Evolutionary conservation across 2,888 invertebrate genomes (phyloP), one percentile per base, ranked within the genome.

Genomic region (Meiosimyza platycephala): DNA sequence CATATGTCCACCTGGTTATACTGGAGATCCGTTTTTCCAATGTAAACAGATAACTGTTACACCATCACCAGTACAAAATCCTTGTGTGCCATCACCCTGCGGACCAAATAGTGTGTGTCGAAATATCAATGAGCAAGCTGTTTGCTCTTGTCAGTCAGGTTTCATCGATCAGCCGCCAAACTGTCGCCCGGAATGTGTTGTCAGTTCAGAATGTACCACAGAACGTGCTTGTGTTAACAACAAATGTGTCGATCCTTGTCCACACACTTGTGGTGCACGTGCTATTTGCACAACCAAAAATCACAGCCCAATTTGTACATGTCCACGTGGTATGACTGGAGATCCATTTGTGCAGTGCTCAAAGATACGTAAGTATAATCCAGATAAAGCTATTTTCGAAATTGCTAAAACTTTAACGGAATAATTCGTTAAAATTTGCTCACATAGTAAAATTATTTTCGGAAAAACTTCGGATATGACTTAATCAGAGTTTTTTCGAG

Each of bases 41-140:
- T 94, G 93, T 81, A 90, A 89, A 81, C 90, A 90, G 83, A 88
- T 91, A 67, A 86, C 80, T 3, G 76, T 80, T 0, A 82, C 84
- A 1, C 80, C 82, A 2, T 75, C 82, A 3, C 89, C 90, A 62
- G 87, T 88, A 51, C 79, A 89, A 73, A 92, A 95, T 82, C 95
- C 95, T 9, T 96, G 96, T 81, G 90, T 91, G 75, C 95, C 95
- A 70, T 92, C 94, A 33, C 95, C 96, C 0, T 96, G 96, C 85
- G 96, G 96, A 66, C 94, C 95, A 1, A 95, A 95, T 85, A 94
- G 95, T 83, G 93, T 94, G 83, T 96, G 96, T 77, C 90, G 94
- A 80, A 91, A 92, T 80, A 91, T 93, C 9, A 93, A 94, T 80
- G 89, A 90, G 79, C 94, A 94, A 88, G 94, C 95, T 0, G 95